Percentiles rank a stretch among this genome's conserved stretches.
These are phyloP conservation scores for Lophotriccus pileatus DNA, from an alignment of 2,797 vertebrate genomes.

Conservation along the genomic window DNA sequence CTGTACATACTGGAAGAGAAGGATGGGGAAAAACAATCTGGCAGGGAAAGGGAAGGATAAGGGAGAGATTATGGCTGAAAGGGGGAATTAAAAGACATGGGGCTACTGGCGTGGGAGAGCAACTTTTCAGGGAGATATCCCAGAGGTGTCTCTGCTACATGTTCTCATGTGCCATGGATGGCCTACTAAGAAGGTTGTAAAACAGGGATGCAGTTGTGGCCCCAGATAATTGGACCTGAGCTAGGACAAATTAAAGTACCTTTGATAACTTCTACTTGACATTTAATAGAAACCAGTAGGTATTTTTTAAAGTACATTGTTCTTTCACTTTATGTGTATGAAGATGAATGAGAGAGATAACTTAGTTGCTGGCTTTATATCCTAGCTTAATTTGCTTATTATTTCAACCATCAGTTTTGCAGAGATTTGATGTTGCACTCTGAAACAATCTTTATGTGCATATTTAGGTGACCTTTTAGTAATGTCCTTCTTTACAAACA, in stretches of 20 bases:
- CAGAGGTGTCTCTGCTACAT: background rate
- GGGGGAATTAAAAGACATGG: too few species aligned
- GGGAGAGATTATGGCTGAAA: background rate
- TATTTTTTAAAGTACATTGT: background rate
- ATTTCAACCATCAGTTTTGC: background rate
- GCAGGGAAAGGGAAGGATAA: background rate
- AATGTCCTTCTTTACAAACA: background rate
- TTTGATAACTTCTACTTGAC: background rate
- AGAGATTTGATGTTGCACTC: background rate
- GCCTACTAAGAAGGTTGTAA: background rate
- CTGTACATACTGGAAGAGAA: background rate
- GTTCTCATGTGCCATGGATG: background rate
- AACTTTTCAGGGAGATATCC: background rate
- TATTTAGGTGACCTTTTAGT: background rate
- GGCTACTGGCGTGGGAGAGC: background rate
- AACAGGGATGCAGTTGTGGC: background rate
- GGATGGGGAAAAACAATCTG: background rate
- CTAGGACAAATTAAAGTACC: background rate
- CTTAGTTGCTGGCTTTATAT: background rate
- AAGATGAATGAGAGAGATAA: background rate
- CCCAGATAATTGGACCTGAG: background rate
- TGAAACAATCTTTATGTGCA: background rate
- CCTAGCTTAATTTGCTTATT: background rate
- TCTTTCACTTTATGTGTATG: background rate
- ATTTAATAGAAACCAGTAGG: background rate